These are phyloP conservation scores for Diadegma fenestrale DNA, from an alignment of 2,888 invertebrate species.

Conservation along the genomic window DNA sequence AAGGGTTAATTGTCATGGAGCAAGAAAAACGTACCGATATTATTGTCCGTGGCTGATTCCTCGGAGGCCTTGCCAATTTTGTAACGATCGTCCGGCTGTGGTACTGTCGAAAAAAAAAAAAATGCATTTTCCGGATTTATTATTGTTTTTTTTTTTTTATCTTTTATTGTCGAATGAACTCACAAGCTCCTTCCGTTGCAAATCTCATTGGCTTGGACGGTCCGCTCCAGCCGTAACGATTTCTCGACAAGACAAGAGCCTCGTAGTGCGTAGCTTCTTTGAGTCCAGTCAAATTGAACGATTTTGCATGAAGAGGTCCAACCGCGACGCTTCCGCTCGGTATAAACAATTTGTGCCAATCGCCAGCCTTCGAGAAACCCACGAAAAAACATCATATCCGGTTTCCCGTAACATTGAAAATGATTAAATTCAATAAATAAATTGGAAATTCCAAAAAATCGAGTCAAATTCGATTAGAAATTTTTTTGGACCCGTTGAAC, in stretches of 20 bases:
- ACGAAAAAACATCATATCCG: background rate
- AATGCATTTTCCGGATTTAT: background rate
- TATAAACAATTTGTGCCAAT: constrained; percentile 90
- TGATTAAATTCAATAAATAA: too few relatives aligned
- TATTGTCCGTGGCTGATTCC: constrained; percentile 70
- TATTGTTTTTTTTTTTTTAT: background rate
- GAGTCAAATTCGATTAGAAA: too few relatives aligned
- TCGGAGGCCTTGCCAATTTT: constrained; percentile 62
- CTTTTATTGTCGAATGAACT: constrained; percentile 66
- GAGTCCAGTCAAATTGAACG: constrained; percentile 91
- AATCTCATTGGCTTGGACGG: constrained; percentile 91
- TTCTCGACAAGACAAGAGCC: constrained; percentile 91
- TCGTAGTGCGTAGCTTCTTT: constrained; percentile 92
- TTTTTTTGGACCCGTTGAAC: background rate
- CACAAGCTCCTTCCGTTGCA: constrained; percentile 91
- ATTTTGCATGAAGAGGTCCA: constrained; percentile 92
- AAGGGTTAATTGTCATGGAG: background rate
- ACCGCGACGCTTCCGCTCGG: constrained; percentile 84
- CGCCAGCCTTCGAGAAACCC: constrained; percentile 67
- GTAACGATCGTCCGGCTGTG: constrained; percentile 65
- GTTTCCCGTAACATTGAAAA: background rate
- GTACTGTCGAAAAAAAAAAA: constrained; percentile 42
- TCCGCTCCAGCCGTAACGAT: constrained; percentile 94
- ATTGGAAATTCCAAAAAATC: too few relatives aligned
- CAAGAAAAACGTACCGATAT: constrained; percentile 44